Evolutionary conservation across 2,113 vertebrate species (phyloP), one percentile per base, ranked within the genome.

Genomic region (Raja brachyura): DNA sequence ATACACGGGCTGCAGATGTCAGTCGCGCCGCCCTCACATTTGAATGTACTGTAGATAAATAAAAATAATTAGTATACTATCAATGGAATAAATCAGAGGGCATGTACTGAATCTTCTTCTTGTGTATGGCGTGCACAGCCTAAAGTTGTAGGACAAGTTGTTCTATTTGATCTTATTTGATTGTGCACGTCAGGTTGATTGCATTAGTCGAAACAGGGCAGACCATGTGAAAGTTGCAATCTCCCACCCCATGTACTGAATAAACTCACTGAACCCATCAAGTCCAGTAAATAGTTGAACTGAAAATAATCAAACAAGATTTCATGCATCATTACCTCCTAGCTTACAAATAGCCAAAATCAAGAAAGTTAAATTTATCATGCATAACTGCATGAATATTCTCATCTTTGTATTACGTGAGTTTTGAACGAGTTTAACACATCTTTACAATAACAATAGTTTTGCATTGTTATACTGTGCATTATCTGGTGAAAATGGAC

Each of bases 261-360:
- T 86, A 59, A 59, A 86, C 56, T 86, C 83, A 86, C 14, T 86
- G 83, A 86, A 61, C 28, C 56, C 83, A 59, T 61, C 56, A 86
- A 48, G 83, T 61, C 25, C 54, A n/a, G 28, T 61, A 86, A 86
- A 86, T 86, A 13, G 56, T 28, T 86, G 83, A 86, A 86, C 56
- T 28, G 22, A 86, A 85, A 86, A 61, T 86, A n/a, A 61, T 86
- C 25, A n/a, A 86, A 61, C 22, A 86, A 5, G 56, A 86, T 86
- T 61, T 61, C 59, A 63, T 86, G 83, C 83, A 86, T 61, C 83
- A 86, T 61, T 86, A 86, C 28, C 56, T 61, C 11, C 56, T 25
- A 5, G 56, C 14, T 28, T n/a, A 83, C 22, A 83, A 83, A 83
- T 83, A 22, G 79, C 22, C 48, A 83, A 83, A 81, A 83, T 83